Evolutionary conservation across 2,113 vertebrate genomes (phyloP).

Genomic region (Anguilla rostrata): DNA sequence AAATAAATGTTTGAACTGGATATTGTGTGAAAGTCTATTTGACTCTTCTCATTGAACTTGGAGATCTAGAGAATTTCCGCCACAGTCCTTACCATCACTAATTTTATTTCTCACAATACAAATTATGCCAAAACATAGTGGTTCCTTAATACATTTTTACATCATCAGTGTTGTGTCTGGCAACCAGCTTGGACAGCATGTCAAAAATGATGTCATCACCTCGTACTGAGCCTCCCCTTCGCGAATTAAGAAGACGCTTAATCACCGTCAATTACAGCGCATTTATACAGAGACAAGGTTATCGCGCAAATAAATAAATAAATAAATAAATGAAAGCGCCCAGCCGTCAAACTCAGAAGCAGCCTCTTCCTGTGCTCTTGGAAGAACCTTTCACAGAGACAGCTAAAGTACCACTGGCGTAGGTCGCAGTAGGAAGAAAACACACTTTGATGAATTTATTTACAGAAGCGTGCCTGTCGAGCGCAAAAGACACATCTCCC

Average conservation of each 20-base stretch:
- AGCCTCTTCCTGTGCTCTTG: not conserved
- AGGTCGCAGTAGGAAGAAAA: not conserved
- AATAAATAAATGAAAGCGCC: not conserved
- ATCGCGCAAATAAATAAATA: not conserved
- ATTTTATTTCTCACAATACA: too few relatives aligned
- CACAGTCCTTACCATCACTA: too few relatives aligned
- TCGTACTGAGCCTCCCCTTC: too few relatives aligned
- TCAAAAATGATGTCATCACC: too few relatives aligned
- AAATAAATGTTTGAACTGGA: too few relatives aligned
- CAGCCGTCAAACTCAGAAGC: not conserved
- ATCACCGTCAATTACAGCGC: not conserved
- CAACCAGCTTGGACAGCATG: too few relatives aligned
- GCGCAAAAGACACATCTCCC: not conserved
- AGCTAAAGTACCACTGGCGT: not conserved
- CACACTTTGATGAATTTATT: not conserved
- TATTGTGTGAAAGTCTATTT: too few relatives aligned
- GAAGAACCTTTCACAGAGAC: not conserved
- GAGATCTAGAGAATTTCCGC: too few relatives aligned
- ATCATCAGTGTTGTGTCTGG: too few relatives aligned
- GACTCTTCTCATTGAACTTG: too few relatives aligned
- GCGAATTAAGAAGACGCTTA: constrained; percentile 16
- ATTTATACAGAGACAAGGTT: not conserved
- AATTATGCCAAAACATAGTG: too few relatives aligned
- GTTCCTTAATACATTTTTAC: too few relatives aligned
- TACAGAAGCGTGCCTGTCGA: not conserved